These are phyloP conservation scores for Drosophila neutralis DNA, from an alignment of 2,888 invertebrate species.

Conservation along the genomic window DNA sequence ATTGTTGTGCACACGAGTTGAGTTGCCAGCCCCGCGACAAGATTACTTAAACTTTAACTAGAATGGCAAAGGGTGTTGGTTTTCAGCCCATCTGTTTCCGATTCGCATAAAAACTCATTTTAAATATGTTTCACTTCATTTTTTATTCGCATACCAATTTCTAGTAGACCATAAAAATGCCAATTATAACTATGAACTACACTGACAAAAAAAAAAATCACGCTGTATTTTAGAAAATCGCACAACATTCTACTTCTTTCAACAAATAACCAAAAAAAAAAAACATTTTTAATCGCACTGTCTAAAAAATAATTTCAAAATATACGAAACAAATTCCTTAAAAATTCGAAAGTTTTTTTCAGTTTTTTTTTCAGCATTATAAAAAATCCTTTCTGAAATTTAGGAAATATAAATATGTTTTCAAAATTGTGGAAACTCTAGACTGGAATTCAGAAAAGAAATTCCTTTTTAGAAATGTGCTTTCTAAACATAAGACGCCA, in stretches of 20 bases:
- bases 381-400: not conserved
- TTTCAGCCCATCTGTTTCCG: not conserved
- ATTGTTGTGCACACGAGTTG: not conserved
- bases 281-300: too few relatives aligned
- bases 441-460: not conserved
- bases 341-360: not conserved
- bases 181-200: not conserved
- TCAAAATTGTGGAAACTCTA: not conserved
- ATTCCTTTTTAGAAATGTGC: not conserved
- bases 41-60: slow-evolving; percentile 5
- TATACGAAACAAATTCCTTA: rapidly evolving
- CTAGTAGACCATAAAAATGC: not conserved
- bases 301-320: not conserved
- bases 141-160: not conserved
- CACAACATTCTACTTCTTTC: not conserved
- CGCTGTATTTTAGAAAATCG: not conserved
- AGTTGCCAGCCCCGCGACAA: not conserved
- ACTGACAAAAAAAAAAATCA: not conserved
- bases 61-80: slow-evolving; percentile 15
- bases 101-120: not conserved
- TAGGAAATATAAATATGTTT: not conserved
- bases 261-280: not conserved
- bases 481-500: not conserved
- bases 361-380: not conserved
- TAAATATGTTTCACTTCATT: not conserved